Conservation (phyloP, 2,797 vertebrate genomes). For the Phaenicophaeus curvirostris region DNA sequence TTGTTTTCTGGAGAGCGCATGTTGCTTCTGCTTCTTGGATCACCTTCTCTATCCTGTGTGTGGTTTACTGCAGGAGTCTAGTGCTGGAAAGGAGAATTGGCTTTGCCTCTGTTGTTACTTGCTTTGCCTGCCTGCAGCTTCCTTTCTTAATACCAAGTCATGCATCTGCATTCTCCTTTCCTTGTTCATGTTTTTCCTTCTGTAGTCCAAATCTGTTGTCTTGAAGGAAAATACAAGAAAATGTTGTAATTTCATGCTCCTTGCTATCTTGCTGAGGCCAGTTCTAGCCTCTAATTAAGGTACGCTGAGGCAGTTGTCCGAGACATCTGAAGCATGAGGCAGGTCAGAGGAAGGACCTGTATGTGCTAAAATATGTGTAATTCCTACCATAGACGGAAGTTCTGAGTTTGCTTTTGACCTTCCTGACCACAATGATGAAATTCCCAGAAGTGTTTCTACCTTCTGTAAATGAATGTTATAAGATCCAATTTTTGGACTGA, state of each 20-base stretch:
- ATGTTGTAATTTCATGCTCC: not conserved
- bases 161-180: not conserved
- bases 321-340: not conserved
- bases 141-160: not conserved
- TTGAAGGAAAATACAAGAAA: not conserved
- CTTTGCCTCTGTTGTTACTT: not conserved
- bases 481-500: not conserved
- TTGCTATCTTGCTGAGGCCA: not conserved
- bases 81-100: not conserved
- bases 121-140: not conserved
- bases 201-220: not conserved
- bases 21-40: not conserved
- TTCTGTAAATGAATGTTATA: not conserved
- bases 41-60: not conserved
- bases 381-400: not conserved
- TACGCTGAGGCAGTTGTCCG: not conserved
- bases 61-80: not conserved
- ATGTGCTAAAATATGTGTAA: not conserved
- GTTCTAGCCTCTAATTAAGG: not conserved
- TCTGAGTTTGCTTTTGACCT: not conserved
- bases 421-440: not conserved
- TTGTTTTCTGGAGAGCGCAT: not conserved
- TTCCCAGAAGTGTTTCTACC: not conserved
- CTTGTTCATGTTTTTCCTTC: not conserved
- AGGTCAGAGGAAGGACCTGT: not conserved